Conservation (phyloP, 2,113 vertebrate genomes). For the Lepidothrix coronata region DNA sequence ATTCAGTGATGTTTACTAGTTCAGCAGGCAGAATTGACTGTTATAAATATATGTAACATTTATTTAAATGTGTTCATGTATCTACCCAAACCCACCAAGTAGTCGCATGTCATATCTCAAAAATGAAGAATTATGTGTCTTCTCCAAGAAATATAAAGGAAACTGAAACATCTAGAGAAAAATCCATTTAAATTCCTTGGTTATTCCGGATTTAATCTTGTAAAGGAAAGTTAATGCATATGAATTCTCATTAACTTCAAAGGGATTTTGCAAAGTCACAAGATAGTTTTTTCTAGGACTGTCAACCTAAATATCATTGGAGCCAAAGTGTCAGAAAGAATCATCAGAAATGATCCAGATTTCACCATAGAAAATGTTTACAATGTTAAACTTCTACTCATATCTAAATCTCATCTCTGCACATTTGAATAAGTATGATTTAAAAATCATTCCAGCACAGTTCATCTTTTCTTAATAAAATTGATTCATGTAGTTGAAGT, state of each 20-base stretch:
- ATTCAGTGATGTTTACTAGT: neutral
- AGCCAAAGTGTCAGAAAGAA: neutral
- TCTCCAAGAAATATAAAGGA: neutral
- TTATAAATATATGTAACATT: neutral
- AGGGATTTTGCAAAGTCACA: neutral
- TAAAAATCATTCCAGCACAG: constrained; percentile 17
- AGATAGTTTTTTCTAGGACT: neutral
- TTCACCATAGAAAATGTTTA: constrained; percentile 10
- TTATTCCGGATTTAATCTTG: neutral
- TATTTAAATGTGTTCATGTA: neutral
- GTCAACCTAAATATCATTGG: neutral
- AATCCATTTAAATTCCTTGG: neutral
- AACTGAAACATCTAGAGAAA: neutral
- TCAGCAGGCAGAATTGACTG: neutral
- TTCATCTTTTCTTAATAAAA: constrained; percentile 55
- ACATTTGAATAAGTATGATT: constrained; percentile 13
- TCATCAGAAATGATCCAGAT: neutral
- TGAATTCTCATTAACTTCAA: neutral
- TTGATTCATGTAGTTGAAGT: constrained; percentile 34
- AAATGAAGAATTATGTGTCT: neutral
- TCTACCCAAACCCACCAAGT: neutral
- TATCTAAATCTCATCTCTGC: constrained; percentile 28
- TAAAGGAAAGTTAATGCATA: neutral
- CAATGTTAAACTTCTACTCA: neutral
- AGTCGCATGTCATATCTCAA: neutral